These are phyloP conservation scores for Uria lomvia DNA, from an alignment of 2,113 vertebrate genomes.

Conservation along the genomic window DNA sequence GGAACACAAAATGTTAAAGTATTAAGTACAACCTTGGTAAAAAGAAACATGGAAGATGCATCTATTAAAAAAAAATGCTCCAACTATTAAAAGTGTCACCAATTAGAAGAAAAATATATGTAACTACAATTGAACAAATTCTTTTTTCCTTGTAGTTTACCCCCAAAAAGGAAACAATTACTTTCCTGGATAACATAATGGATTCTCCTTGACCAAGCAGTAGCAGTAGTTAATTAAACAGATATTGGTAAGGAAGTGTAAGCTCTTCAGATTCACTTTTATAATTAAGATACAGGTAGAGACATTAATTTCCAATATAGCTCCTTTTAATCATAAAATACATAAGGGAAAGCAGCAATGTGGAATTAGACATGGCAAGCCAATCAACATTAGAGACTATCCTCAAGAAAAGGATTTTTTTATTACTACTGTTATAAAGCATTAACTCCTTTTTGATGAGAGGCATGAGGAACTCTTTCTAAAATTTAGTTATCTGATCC, in stretches of 20 bases:
- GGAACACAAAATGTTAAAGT: neutral
- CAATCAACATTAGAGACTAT: neutral
- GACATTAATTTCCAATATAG: neutral
- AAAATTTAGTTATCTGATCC: neutral
- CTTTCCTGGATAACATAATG: neutral
- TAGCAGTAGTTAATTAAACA: neutral
- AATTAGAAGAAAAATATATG: neutral
- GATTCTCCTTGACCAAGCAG: neutral
- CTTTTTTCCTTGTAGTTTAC: neutral
- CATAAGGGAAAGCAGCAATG: neutral
- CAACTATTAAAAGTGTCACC: neutral
- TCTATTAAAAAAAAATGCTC: neutral
- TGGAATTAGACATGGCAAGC: neutral
- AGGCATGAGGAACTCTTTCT: neutral
- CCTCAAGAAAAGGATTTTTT: neutral
- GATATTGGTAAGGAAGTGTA: neutral
- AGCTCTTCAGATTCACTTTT: neutral
- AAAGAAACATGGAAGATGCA: neutral
- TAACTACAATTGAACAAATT: neutral
- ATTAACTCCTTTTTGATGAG: neutral
- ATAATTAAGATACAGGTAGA: neutral
- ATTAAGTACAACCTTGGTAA: neutral
- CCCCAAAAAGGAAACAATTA: neutral
- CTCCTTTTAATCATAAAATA: neutral
- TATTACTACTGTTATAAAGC: neutral